Evolutionary conservation across 2,888 invertebrate genomes (phyloP).

Genomic region (Caenorhabditis virilis): DNA sequence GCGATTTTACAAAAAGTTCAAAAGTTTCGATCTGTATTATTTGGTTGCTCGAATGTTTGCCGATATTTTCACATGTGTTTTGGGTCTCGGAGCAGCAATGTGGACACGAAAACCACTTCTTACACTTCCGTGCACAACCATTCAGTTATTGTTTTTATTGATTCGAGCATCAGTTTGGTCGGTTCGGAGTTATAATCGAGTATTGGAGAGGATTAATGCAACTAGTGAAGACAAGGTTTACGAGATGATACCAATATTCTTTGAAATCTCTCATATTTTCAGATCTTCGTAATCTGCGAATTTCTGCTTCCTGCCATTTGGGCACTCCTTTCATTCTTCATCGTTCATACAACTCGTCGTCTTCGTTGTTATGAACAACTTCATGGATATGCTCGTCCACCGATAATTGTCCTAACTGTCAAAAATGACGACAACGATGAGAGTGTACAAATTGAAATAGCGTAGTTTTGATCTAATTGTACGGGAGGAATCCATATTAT

Average conservation of each 20-base stretch:
- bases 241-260: not conserved
- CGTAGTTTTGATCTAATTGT: constrained; percentile 14
- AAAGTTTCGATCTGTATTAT: constrained; percentile 49
- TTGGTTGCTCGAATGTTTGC: constrained; percentile 55
- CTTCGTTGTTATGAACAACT: constrained; percentile 48
- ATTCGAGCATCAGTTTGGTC: constrained; percentile 52
- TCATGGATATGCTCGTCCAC: constrained; percentile 54
- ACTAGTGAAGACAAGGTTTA: constrained; percentile 46
- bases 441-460: constrained; percentile 58
- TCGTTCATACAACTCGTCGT: constrained; percentile 48
- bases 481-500: no score
- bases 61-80: constrained; percentile 58
- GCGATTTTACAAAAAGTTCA: constrained; percentile 51
- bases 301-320: constrained; percentile 51
- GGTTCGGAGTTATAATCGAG: constrained; percentile 38
- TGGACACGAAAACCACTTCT: constrained; percentile 56
- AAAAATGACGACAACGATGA: constrained; percentile 60
- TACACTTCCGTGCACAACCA: constrained; percentile 52
- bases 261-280: no score
- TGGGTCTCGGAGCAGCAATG: constrained; percentile 59
- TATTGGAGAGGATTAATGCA: constrained; percentile 33
- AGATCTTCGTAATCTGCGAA: constrained; percentile 54
- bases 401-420: constrained; percentile 54
- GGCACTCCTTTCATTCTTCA: constrained; percentile 47
- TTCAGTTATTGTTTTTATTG: constrained; percentile 50